A percentile compares a stretch with the other conserved stretches of the same genome.
These are phyloP conservation scores for Polia nebulosa DNA, from an alignment of 2,888 invertebrate species.

Conservation along the genomic window DNA sequence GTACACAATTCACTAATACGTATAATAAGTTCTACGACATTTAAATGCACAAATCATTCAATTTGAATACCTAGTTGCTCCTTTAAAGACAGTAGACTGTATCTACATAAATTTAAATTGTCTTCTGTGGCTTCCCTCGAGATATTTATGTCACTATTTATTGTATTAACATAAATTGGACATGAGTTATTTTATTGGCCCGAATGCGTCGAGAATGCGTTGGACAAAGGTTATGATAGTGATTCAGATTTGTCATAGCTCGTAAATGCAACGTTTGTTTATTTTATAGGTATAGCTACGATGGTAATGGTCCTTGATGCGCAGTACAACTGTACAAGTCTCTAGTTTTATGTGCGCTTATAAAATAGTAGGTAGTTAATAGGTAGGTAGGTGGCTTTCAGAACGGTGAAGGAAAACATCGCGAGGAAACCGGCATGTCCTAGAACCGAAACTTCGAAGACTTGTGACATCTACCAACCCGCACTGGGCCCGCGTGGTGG, in stretches of 20 bases:
- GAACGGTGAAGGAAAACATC: too few relatives aligned
- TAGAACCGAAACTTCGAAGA: too few relatives aligned
- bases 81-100: conserved; percentile 77
- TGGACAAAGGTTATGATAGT: conserved; percentile 88
- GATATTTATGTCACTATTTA: conserved; percentile 90
- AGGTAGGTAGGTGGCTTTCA: background rate
- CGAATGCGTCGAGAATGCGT: conserved; percentile 85
- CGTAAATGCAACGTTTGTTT: conserved; percentile 86
- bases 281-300: conserved; percentile 72
- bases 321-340: conserved; percentile 62
- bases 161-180: conserved; percentile 91
- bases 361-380: conserved; percentile 30
- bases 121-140: conserved; percentile 81
- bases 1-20: conserved; percentile 31
- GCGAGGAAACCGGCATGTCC: too few relatives aligned
- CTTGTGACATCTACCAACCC: too few relatives aligned
- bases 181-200: conserved; percentile 90
- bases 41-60: conserved; percentile 81
- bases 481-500: too few relatives aligned
- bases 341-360: conserved; percentile 54
- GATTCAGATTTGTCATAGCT: conserved; percentile 89
- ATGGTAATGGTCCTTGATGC: conserved; percentile 57
- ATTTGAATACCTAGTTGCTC: conserved; percentile 74
- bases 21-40: conserved; percentile 43
- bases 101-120: conserved; percentile 89